phyloP scores from a whole-genome alignment of 2,113 vertebrate genomes.

The Sceloporus tristichus region DNA sequence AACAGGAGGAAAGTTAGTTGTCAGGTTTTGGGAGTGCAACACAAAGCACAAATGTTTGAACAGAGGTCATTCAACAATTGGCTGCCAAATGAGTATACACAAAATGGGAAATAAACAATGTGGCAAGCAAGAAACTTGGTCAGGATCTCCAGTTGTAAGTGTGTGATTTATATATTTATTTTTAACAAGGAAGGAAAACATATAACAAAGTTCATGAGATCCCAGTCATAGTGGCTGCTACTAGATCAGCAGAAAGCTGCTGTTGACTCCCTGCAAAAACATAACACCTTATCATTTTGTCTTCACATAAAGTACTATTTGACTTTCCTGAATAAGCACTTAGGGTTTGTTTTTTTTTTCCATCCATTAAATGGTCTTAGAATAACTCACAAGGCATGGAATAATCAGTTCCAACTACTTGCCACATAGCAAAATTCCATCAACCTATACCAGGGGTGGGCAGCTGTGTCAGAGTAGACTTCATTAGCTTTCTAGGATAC shows the following conservation, averaged over 20 bases:
- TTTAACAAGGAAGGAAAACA: neutral
- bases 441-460: neutral
- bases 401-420: neutral
- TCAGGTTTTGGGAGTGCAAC: neutral
- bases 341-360: neutral
- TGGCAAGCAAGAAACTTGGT: neutral
- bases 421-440: neutral
- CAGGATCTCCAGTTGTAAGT: neutral
- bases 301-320: neutral
- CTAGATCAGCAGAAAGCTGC: neutral
- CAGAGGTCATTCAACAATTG: neutral
- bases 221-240: neutral
- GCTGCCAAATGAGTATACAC: neutral
- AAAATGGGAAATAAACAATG: neutral
- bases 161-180: neutral
- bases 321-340: neutral
- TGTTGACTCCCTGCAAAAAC: neutral
- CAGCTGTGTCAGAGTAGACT: too few species aligned
- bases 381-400: neutral
- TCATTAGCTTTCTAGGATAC: too few species aligned
- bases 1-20: neutral
- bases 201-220: neutral
- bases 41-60: conserved; percentile 2
- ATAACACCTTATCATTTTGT: neutral
- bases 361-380: neutral